These are phyloP conservation scores for Distichodus sexfasciatus DNA, from an alignment of 2,797 vertebrate species.

Conservation along the genomic window DNA sequence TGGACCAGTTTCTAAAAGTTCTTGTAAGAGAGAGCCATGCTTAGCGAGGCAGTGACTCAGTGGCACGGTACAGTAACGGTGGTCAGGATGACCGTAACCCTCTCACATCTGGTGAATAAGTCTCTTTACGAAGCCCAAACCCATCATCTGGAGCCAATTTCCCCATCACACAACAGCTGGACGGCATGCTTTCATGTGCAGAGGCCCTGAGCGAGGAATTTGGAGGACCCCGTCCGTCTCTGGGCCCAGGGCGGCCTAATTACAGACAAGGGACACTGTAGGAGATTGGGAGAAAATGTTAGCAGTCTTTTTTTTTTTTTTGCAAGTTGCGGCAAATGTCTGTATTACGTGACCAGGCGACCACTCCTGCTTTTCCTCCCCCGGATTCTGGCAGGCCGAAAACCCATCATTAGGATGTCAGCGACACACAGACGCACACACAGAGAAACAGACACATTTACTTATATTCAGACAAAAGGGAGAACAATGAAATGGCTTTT, in stretches of 20 bases:
- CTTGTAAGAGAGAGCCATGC: neutral
- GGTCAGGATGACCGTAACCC: conserved; percentile 43
- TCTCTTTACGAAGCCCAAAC: conserved; percentile 47
- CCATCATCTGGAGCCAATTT: conserved; percentile 70
- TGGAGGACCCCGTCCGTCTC: conserved; percentile 51
- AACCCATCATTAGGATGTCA: conserved; percentile 63
- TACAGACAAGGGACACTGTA: conserved; percentile 61
- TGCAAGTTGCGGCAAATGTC: conserved; percentile 43
- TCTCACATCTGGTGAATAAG: conserved; percentile 65
- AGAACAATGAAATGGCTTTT: conserved; percentile 30
- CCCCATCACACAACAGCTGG: conserved; percentile 69
- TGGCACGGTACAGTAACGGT: conserved; percentile 67
- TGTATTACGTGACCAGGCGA: conserved; percentile 27
- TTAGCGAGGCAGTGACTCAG: conserved; percentile 58
- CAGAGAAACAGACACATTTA: conserved; percentile 3
- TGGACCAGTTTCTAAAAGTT: neutral
- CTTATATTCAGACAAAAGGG: conserved; percentile 25
- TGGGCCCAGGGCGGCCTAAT: conserved; percentile 66
- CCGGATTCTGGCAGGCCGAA: conserved; percentile 55
- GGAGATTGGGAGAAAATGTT: conserved; percentile 62
- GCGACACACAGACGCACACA: conserved; percentile 39
- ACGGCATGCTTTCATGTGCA: conserved; percentile 70
- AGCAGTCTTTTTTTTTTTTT: conserved; percentile 43
- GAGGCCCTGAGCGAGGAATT: conserved; percentile 64
- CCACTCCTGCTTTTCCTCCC: conserved; percentile 42